Evolutionary conservation across 2,797 vertebrate genomes (phyloP).

Genomic region (Lepidocolaptes lacrymiger): DNA sequence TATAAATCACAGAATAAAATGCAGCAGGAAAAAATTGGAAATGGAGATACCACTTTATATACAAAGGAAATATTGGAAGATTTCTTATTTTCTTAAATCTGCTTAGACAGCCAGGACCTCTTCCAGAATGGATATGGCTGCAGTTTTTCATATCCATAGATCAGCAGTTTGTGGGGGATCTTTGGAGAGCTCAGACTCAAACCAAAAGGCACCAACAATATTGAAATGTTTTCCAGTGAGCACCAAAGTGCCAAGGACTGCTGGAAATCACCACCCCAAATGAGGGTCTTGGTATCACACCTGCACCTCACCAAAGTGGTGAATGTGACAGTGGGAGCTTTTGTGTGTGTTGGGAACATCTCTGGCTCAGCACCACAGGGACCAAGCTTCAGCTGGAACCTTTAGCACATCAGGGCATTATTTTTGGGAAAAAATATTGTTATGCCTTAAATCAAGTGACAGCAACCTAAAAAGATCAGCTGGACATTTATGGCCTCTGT

Average conservation of each 20-base stretch:
- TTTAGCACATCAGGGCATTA: neutral
- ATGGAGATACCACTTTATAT: neutral
- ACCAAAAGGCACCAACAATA: neutral
- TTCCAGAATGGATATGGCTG: neutral
- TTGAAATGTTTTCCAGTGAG: neutral
- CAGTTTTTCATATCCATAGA: neutral
- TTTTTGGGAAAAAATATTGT: neutral
- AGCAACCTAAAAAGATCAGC: neutral
- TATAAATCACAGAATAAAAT: neutral
- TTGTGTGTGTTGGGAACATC: rapidly evolving
- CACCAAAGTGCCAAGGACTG: neutral
- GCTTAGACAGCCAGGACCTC: neutral
- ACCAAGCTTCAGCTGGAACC: neutral
- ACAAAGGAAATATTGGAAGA: neutral
- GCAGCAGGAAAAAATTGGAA: neutral
- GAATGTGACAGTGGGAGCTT: neutral
- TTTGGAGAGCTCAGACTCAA: neutral
- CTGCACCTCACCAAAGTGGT: neutral
- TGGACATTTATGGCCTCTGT: neutral
- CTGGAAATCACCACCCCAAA: neutral
- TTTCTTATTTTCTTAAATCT: constrained; percentile 9
- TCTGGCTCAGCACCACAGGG: neutral
- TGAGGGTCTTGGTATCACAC: neutral
- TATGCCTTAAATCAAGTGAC: neutral
- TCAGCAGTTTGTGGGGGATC: neutral